A percentile compares a stretch with the other conserved stretches of the same genome.
Conservation (phyloP, 2,888 invertebrate genomes). For the Petrophora chlorosata region DNA sequence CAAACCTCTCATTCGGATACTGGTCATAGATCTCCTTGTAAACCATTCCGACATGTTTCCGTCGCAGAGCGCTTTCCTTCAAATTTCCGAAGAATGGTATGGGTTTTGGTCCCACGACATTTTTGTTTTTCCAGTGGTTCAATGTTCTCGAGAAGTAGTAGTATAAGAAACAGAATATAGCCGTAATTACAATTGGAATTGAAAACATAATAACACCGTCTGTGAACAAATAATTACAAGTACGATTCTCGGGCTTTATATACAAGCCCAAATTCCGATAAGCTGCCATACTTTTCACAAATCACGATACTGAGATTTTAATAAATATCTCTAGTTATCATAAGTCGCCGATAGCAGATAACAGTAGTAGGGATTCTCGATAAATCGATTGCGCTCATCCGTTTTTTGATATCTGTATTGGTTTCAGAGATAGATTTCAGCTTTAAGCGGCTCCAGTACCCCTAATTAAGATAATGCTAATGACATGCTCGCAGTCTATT, state of each 20-base stretch:
- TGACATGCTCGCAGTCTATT: background rate
- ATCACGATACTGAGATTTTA: constrained; percentile 4
- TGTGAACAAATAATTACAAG: constrained; percentile 8
- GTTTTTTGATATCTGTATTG: no score
- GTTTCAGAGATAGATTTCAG: no score
- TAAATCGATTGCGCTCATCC: no score
- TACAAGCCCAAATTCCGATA: no score
- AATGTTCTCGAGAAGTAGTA: constrained; percentile 42
- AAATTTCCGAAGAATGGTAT: constrained; percentile 42
- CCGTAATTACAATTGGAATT: constrained; percentile 9
- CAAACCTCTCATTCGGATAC: constrained; percentile 55
- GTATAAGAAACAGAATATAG: constrained; percentile 24
- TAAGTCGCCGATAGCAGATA: no score
- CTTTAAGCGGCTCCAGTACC: no score
- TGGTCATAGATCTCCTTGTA: constrained; percentile 51
- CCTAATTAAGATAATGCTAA: no score
- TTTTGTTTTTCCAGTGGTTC: constrained; percentile 47
- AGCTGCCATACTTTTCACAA: background rate
- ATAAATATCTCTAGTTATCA: no score
- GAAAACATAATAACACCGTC: constrained; percentile 19
- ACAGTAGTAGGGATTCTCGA: no score
- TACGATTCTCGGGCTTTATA: no score
- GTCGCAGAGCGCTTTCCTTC: constrained; percentile 42
- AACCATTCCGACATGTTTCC: constrained; percentile 39
- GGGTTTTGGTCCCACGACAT: constrained; percentile 54